Conservation (phyloP, 2,113 vertebrate genomes). For the Catharus bicknelli region DNA sequence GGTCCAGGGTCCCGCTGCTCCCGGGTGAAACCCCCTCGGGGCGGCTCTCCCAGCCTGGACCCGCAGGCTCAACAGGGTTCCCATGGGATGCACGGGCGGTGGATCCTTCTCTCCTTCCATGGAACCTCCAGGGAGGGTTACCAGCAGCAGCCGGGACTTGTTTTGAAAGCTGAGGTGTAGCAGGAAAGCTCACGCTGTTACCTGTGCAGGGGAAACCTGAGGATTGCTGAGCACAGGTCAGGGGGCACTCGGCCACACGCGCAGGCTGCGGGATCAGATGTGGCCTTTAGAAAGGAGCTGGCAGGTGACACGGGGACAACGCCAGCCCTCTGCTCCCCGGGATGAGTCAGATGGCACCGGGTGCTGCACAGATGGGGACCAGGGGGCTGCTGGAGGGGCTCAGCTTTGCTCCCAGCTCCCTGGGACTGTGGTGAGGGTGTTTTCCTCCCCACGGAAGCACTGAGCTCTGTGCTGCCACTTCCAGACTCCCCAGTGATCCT, state of each 20-base stretch:
- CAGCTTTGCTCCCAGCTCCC: not conserved
- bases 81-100: accelerated
- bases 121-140: not conserved
- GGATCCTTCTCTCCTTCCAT: not conserved
- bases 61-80: not conserved
- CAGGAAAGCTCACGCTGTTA: not conserved
- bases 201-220: not conserved
- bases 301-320: not conserved
- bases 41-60: not conserved
- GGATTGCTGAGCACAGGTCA: not conserved
- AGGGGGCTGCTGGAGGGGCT: not conserved
- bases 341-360: not conserved
- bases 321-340: accelerated
- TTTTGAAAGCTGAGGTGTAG: not conserved
- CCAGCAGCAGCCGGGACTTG: not conserved
- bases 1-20: accelerated
- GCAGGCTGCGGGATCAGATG: not conserved
- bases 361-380: accelerated
- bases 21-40: not conserved
- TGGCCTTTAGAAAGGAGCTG: not conserved
- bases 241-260: not conserved
- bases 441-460: not conserved
- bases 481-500: not conserved
- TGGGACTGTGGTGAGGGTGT: not conserved
- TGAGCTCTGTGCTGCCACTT: not conserved